A percentile compares a stretch with the other conserved stretches of the same genome.
These are phyloP conservation scores for Conus betulinus DNA, from an alignment of 1,140 invertebrate genomes.

Conservation along the genomic window DNA sequence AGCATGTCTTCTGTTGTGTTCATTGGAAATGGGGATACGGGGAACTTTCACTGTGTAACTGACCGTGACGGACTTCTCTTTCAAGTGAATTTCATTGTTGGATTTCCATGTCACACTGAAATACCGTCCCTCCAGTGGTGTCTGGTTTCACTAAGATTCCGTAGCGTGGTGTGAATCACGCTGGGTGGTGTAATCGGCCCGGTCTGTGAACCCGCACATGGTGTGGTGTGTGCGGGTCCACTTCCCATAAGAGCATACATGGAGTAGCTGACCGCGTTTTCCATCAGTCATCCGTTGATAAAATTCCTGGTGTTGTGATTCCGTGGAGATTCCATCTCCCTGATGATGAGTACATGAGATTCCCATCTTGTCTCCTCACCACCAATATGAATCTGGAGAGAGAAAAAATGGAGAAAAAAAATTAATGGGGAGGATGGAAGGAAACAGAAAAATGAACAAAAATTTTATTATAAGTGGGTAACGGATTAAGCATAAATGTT, in stretches of 20 bases:
- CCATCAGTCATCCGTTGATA: conserved; percentile 31
- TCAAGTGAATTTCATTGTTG: conserved; percentile 49
- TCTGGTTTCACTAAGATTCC: conserved; percentile 62
- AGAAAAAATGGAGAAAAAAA: background rate
- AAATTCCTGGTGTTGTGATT: conserved; percentile 26
- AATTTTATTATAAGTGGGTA: background rate
- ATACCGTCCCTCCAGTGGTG: conserved; percentile 55
- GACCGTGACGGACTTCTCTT: conserved; percentile 50
- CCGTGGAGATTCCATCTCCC: background rate
- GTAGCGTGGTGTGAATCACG: conserved; percentile 54
- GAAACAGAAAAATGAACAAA: background rate
- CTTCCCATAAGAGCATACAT: conserved; percentile 55
- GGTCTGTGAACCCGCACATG: conserved; percentile 58
- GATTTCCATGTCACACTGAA: conserved; percentile 51
- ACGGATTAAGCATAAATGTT: background rate
- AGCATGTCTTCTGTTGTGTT: conserved; percentile 28
- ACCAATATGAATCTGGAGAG: background rate
- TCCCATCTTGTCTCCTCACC: conserved; percentile 6
- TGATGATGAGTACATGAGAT: conserved; percentile 18
- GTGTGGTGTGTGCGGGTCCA: conserved; percentile 56
- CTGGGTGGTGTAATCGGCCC: conserved; percentile 57
- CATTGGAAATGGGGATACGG: conserved; percentile 41
- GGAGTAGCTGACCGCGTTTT: conserved; percentile 41
- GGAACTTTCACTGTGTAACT: conserved; percentile 49
- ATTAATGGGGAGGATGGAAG: background rate